Conservation (phyloP, 2,797 vertebrate genomes). For the Glossophaga mutica region DNA sequence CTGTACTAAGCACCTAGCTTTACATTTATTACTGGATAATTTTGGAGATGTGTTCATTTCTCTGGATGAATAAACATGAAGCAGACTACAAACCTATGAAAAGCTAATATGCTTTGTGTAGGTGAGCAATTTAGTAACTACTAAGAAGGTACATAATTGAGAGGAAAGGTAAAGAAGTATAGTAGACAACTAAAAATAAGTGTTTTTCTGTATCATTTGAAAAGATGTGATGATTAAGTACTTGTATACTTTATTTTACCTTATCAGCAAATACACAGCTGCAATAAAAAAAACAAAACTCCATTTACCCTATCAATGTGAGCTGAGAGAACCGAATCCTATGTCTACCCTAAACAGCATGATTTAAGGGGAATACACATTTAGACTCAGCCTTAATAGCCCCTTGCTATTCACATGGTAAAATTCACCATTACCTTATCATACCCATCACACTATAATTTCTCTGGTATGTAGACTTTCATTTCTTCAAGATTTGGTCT, state of each 20-base stretch:
- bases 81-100: constrained; percentile 17
- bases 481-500: constrained; percentile 27
- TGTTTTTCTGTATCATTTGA: constrained; percentile 57
- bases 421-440: neutral
- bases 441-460: neutral
- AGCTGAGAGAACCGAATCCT: constrained; percentile 21
- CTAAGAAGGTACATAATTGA: constrained; percentile 28
- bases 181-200: constrained; percentile 70
- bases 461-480: neutral
- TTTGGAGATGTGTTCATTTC: constrained; percentile 49
- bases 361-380: neutral
- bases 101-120: constrained; percentile 54
- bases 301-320: neutral
- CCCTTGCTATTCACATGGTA: neutral
- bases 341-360: neutral
- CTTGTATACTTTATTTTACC: constrained; percentile 45
- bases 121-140: constrained; percentile 68
- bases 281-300: neutral
- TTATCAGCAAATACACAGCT: constrained; percentile 57
- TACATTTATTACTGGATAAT: constrained; percentile 32
- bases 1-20: constrained; percentile 41
- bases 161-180: constrained; percentile 40
- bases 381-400: neutral
- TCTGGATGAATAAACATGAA: constrained; percentile 48
- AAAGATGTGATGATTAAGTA: constrained; percentile 68